Evolutionary conservation across 92 coral and sea anemone species (phyloP), one percentile per base, ranked within the genome.

Genomic region (Zoanthus gigantus): DNA sequence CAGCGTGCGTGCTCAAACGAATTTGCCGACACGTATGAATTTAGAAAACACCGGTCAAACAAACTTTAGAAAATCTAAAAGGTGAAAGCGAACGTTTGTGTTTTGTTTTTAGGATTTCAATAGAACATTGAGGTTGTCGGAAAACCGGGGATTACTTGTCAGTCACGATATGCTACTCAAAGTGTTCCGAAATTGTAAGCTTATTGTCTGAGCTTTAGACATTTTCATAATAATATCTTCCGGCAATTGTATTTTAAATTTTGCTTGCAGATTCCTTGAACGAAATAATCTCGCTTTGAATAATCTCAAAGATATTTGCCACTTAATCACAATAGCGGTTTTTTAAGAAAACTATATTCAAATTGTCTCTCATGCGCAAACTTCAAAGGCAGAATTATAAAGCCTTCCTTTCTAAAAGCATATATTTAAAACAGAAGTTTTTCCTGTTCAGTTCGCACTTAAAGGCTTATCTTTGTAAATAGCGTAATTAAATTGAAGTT

Each of bases 111-210:
- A 31, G 9, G 31, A 67, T 18, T 67, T 30, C 12, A 63, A 63
- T 63, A n/a, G 69, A 18, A 63, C 69, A 8, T 23, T 17, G 69
- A 17, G 9, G 12, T 30, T 12, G 82, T 77, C 82, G 82, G 82
- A 63, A 30, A 77, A 46, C 46, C 12, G 3, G 5, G 42, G 46
- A 17, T 54, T 30, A 54, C 54, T 50, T 54, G 12, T 63, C 67
- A 54, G 54, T 77, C 82, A 28, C 37, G 29, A 42, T 15, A 29
- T 77, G 67, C 15, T 56, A 15, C 68, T 54, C 82, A 54, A 53
- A 77, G 82, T 34, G 23, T 77, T 53, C 82, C 82, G 82, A 77
- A 76, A 53, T 52, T 77, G 30, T 28, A 77, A 77, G 82, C 66
- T 16, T 66, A 77, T 77, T 77, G 82, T 77, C 67, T 77, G 47